A percentile compares a stretch with the other conserved stretches of the same genome.
Conservation (phyloP, 1,140 invertebrate species). For the Temnothorax nylanderi region DNA sequence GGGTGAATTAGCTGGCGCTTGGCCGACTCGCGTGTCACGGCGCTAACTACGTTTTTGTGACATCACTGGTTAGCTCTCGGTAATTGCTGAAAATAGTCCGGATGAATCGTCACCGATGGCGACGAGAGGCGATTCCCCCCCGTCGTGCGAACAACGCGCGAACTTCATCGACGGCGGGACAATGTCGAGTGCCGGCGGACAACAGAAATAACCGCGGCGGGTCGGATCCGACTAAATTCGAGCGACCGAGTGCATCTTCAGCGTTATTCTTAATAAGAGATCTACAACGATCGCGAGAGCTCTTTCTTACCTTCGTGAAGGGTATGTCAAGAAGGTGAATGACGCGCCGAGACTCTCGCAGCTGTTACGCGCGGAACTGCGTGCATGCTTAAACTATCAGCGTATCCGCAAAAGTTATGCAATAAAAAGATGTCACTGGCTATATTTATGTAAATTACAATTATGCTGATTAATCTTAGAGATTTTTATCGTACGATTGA, state of each 20-base stretch:
- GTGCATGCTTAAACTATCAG: not conserved
- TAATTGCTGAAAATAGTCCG: constrained; percentile 80
- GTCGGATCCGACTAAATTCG: constrained; percentile 32
- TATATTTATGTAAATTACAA: not conserved
- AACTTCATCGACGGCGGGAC: constrained; percentile 20
- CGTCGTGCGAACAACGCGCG: constrained; percentile 12
- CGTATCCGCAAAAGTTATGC: not conserved
- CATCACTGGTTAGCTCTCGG: constrained; percentile 54
- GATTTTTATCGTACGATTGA: not conserved
- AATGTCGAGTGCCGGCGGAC: constrained; percentile 32
- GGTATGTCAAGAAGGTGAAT: not conserved
- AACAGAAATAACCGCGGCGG: constrained; percentile 50
- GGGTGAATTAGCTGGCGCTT: constrained; percentile 57
- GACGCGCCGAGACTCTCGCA: no score
- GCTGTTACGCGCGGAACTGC: not conserved
- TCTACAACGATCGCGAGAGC: not conserved
- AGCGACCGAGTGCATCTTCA: constrained; percentile 19
- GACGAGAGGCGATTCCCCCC: constrained; percentile 3
- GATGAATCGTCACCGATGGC: constrained; percentile 71
- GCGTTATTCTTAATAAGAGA: constrained; percentile 22
- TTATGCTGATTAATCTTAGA: not conserved
- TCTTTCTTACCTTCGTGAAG: not conserved
- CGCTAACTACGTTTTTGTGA: constrained; percentile 52
- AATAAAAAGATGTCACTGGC: not conserved
- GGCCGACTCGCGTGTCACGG: constrained; percentile 11